phyloP scores from a whole-genome alignment of 2,797 vertebrate species.

The Poeciliopsis infans region DNA sequence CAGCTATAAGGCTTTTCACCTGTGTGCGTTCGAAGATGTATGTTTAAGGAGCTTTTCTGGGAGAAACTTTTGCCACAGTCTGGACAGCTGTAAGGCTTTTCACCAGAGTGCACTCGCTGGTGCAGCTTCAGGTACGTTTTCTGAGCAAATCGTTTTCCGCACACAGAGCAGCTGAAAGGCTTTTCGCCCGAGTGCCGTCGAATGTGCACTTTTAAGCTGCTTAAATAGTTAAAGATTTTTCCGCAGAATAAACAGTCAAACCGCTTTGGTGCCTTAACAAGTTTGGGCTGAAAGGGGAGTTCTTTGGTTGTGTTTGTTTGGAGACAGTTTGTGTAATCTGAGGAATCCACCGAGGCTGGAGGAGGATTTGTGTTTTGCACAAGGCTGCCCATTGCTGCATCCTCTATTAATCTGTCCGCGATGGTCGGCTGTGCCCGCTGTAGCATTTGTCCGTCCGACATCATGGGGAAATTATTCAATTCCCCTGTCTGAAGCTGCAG shows the following conservation, averaged over 20 bases:
- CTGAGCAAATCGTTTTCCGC: constrained; percentile 83
- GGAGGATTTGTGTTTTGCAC: constrained; percentile 54
- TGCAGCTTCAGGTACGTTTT: constrained; percentile 84
- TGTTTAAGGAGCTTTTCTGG: constrained; percentile 84
- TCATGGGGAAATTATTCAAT: constrained; percentile 61
- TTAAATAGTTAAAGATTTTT: constrained; percentile 81
- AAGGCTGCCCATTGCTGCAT: constrained; percentile 57
- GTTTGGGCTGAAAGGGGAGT: constrained; percentile 40
- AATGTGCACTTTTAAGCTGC: constrained; percentile 83
- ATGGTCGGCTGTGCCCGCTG: constrained; percentile 64
- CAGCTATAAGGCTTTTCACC: constrained; percentile 86
- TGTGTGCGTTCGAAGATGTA: constrained; percentile 82
- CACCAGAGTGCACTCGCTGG: constrained; percentile 82
- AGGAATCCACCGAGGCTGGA: constrained; percentile 39
- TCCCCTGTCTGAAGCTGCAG: constrained; percentile 71
- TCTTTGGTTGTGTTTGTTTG: constrained; percentile 62
- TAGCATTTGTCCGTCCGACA: constrained; percentile 49
- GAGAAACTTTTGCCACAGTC: constrained; percentile 84
- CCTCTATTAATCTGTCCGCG: constrained; percentile 74
- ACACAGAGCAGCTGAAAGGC: constrained; percentile 80
- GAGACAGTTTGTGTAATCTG: constrained; percentile 47
- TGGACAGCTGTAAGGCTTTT: constrained; percentile 83
- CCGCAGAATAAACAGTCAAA: constrained; percentile 83
- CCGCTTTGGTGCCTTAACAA: constrained; percentile 61
- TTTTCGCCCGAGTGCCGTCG: constrained; percentile 83